Percentiles rank a stretch among this genome's conserved stretches.
These are phyloP conservation scores for Mesocricetus auratus DNA, from an alignment of 2,113 vertebrate genomes.

Conservation along the genomic window DNA sequence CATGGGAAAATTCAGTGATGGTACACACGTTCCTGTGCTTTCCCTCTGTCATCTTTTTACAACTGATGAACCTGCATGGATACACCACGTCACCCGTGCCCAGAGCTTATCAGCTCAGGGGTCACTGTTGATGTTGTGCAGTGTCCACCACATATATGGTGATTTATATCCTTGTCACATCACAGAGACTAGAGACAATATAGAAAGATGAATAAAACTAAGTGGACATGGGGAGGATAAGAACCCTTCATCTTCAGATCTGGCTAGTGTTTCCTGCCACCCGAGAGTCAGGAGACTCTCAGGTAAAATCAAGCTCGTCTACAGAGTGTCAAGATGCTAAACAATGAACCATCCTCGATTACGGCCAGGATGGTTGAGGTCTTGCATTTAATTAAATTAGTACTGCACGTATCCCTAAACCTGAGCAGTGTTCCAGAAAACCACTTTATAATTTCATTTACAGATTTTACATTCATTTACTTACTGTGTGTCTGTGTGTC, in stretches of 20 bases:
- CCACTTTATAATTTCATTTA: too few species aligned
- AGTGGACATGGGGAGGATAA: neutral
- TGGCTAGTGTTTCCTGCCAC: neutral
- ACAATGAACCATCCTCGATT: fast-evolving
- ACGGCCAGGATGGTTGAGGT: neutral
- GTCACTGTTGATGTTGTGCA: neutral
- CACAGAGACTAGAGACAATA: neutral
- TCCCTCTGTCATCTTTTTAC: neutral
- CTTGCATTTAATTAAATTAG: neutral
- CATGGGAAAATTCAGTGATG: neutral
- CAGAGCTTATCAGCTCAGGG: neutral
- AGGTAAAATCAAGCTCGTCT: neutral
- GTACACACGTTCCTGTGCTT: neutral
- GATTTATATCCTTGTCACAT: neutral
- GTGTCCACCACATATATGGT: too few species aligned
- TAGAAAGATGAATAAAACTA: neutral
- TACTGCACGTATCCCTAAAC: neutral
- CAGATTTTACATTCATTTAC: neutral
- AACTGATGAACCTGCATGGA: neutral
- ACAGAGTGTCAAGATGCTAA: neutral
- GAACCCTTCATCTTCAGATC: neutral
- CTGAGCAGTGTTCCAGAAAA: too few species aligned
- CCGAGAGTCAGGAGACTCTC: neutral
- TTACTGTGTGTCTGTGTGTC: neutral
- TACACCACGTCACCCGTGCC: too few species aligned